These are phyloP conservation scores for Alca torda DNA, from an alignment of 2,797 vertebrate genomes.

Conservation along the genomic window DNA sequence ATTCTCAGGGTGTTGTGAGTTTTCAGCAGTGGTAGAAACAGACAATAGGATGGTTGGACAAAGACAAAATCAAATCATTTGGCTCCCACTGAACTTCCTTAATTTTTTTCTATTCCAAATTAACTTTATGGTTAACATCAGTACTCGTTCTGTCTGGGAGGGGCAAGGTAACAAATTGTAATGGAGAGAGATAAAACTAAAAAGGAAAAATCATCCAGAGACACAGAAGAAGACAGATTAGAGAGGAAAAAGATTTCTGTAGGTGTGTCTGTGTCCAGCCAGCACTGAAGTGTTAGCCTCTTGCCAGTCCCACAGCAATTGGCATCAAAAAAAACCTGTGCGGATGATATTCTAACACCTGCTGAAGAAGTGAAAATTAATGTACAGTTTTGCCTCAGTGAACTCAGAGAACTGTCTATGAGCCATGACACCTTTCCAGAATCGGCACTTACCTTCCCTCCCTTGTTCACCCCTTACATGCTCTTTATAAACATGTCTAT, in stretches of 20 bases:
- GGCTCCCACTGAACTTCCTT: neutral
- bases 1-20: neutral
- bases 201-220: neutral
- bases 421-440: neutral
- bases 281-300: neutral
- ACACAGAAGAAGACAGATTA: neutral
- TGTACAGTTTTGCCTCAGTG: neutral
- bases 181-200: neutral
- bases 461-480: neutral
- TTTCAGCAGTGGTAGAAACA: neutral
- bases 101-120: neutral
- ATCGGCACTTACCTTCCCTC: neutral
- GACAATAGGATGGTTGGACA: neutral
- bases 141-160: neutral
- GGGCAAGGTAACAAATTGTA: neutral
- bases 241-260: neutral
- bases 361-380: constrained; percentile 3
- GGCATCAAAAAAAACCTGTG: neutral
- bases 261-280: neutral
- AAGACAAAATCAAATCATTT: neutral
- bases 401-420: neutral
- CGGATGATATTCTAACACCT: neutral
- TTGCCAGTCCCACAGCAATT: neutral
- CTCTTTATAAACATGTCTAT: neutral
- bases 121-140: neutral